phyloP scores from a whole-genome alignment of 2,113 vertebrate genomes.

The Podarcis raffonei region DNA sequence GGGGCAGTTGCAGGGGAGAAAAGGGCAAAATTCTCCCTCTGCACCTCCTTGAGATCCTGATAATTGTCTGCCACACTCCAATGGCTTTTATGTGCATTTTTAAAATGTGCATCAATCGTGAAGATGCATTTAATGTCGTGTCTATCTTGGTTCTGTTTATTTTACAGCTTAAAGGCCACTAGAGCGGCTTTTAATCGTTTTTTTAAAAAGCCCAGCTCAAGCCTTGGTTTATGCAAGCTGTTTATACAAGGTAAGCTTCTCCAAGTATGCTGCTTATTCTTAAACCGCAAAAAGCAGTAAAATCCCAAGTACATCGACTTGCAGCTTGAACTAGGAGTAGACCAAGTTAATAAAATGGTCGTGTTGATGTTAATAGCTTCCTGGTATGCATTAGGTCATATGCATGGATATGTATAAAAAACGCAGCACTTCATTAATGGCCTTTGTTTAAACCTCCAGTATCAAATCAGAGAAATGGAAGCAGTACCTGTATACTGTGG shows the following conservation, averaged over 20 bases:
- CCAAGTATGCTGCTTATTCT: neutral
- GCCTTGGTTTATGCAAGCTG: neutral
- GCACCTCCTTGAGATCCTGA: neutral
- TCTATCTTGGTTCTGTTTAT: neutral
- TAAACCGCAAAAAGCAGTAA: neutral
- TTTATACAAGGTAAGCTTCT: neutral
- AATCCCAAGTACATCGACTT: neutral
- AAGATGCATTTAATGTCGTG: neutral
- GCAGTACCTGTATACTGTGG: neutral
- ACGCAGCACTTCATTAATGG: constrained; percentile 2
- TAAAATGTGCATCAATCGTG: neutral
- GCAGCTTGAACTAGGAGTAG: neutral
- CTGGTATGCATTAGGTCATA: neutral
- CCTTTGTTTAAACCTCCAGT: neutral
- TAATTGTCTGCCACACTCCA: neutral
- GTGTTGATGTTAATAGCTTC: neutral
- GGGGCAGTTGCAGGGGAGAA: neutral
- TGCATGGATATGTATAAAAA: neutral
- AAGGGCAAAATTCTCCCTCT: neutral
- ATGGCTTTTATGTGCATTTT: neutral
- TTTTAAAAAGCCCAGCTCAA: neutral
- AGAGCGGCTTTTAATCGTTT: neutral
- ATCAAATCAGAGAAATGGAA: constrained; percentile 28
- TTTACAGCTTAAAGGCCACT: constrained; percentile 10
- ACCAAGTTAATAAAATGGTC: neutral